These are phyloP conservation scores for Lithophane socia DNA, from an alignment of 2,888 invertebrate species.

Conservation along the genomic window DNA sequence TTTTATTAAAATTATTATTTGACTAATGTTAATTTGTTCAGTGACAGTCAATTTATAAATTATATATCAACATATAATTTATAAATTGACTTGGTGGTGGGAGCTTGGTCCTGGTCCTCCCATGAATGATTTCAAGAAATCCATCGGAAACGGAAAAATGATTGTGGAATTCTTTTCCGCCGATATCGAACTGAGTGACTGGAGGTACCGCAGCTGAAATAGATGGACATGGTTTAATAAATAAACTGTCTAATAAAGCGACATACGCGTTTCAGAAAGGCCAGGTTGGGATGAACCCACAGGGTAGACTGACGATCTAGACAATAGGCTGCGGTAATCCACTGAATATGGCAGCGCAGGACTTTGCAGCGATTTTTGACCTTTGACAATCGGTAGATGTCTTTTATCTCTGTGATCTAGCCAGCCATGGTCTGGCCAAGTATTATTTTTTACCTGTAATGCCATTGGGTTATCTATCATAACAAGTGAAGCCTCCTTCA, in stretches of 20 bases:
- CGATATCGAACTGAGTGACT: constrained; percentile 97
- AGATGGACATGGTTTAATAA: constrained; percentile 5
- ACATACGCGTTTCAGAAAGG: neutral
- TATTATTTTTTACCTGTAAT: constrained; percentile 77
- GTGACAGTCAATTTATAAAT: neutral
- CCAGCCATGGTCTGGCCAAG: neutral
- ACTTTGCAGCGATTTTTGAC: neutral
- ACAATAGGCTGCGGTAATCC: neutral
- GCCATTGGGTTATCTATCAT: constrained; percentile 96
- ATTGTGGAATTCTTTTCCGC: constrained; percentile 99
- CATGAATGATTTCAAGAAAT: constrained; percentile 91
- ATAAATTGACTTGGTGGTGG: constrained; percentile 65
- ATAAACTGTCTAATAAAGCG: neutral
- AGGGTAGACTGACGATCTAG: neutral
- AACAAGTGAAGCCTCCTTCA: constrained; percentile 96
- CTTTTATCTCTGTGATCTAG: neutral
- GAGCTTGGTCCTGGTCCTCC: constrained; percentile 75
- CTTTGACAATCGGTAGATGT: too few relatives aligned
- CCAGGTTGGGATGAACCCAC: neutral
- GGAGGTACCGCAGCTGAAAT: constrained; percentile 95
- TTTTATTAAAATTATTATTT: constrained; percentile 44
- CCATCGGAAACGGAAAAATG: constrained; percentile 97
- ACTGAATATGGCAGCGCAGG: neutral
- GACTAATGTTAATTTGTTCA: constrained; percentile 50
- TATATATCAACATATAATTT: constrained; percentile 16